Base-by-base conservation (phyloP, 1,140 invertebrate species). In the Homalodisca vitripennis region DNA sequence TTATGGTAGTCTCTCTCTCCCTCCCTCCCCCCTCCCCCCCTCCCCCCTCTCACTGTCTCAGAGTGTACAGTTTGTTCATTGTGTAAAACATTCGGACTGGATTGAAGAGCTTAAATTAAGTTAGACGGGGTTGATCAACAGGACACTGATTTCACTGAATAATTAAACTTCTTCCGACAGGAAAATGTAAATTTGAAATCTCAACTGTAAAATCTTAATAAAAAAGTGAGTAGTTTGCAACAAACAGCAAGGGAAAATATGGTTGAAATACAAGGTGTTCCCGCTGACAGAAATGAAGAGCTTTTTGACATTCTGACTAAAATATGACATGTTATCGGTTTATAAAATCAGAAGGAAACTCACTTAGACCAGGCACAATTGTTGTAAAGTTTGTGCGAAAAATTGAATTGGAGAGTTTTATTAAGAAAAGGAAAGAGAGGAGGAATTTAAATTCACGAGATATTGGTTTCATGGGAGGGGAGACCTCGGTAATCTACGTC, bases 151-250 rank as follows among this genome's bases (percentile, higher is more conserved):
- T 51, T 51, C 22, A 20, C 48, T n/a, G 22, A 20, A 20, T 14
- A 51, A 20, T 3, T 51, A 22, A 20, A 22, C 48, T 51, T 22
- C 17, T 20, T 51, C n/a, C 17, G 22, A 20, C 48, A 51, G n/a
- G 48, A 51, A 51, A 51, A 51, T 51, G n/a, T 51, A 6, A 51
- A 51, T 51, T n/a, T 51, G n/a, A 51, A 51, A 20, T 12, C 6
- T 3, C 48, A 51, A 51, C 14, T 51, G 3, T 14, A 3, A 3
- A 22, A 51, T 3, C 48, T 51, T 3, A 51, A 6, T 3, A 51
- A 3, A 3, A 51, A 20, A 51, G 3, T 51, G 48, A 51, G 48
- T 20, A 51, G 22, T n/a, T 12, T 51, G 48, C 14, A 51, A 20
- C 48, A 51, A 20, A 22, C 17, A n/a, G 17, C 48, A 51, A 6